phyloP scores from a whole-genome alignment of 2,888 invertebrate species.

The Scaptomyza parva region DNA sequence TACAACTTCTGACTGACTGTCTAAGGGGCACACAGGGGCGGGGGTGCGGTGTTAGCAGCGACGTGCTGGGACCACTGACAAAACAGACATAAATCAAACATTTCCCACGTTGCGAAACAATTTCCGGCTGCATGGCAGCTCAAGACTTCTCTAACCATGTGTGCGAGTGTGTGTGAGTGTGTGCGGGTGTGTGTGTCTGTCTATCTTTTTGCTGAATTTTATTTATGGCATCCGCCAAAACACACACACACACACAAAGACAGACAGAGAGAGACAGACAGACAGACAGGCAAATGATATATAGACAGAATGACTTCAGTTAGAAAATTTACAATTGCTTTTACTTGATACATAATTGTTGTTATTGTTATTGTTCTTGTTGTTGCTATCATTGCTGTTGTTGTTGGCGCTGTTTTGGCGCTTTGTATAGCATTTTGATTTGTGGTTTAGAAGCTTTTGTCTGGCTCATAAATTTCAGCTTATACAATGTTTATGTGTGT shows the following conservation, averaged over 20 bases:
- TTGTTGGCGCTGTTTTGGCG: constrained; percentile 54
- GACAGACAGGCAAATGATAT: constrained; percentile 63
- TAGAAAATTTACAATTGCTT: constrained; percentile 80
- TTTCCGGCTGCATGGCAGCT: constrained; percentile 73
- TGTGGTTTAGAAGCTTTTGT: constrained; percentile 73
- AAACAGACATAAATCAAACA: constrained; percentile 80
- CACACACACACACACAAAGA: constrained; percentile 35
- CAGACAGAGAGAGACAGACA: constrained; percentile 18
- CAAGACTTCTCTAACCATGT: constrained; percentile 50
- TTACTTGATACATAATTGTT: constrained; percentile 74
- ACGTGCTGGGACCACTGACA: constrained; percentile 66
- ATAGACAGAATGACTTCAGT: constrained; percentile 78
- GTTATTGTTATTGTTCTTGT: constrained; percentile 40
- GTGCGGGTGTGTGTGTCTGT: constrained; percentile 43
- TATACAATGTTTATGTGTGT: constrained; percentile 28
- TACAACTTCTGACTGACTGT: constrained; percentile 68
- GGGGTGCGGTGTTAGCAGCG: neutral
- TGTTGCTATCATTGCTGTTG: constrained; percentile 37
- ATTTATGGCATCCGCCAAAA: constrained; percentile 77
- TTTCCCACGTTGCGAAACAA: constrained; percentile 80
- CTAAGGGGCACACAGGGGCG: neutral
- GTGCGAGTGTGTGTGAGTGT: constrained; percentile 28
- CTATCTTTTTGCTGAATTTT: constrained; percentile 77
- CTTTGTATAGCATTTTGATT: constrained; percentile 78
- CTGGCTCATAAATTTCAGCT: constrained; percentile 73